A percentile compares a stretch with the other conserved stretches of the same genome.
Conservation (phyloP, 2,888 invertebrate species). For the Corbicula japonica region DNA sequence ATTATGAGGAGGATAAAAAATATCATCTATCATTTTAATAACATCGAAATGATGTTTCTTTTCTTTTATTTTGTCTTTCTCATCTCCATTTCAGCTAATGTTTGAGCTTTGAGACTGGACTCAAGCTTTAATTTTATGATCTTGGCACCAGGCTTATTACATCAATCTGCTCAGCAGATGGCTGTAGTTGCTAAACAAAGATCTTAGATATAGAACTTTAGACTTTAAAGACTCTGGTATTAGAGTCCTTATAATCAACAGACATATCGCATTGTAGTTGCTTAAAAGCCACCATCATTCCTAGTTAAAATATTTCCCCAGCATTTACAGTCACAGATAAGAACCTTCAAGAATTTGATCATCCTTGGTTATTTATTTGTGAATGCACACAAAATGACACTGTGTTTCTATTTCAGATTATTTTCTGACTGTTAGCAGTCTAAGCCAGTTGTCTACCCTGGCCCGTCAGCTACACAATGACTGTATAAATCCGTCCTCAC, state of each 20-base stretch:
- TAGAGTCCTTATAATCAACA: conserved; percentile 12
- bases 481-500: conserved; percentile 67
- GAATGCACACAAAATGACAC: no score
- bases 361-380: conserved; percentile 40
- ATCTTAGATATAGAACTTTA: conserved; percentile 7
- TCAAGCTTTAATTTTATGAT: conserved; percentile 28
- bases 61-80: conserved; percentile 24
- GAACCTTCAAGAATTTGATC: conserved; percentile 4
- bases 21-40: no score
- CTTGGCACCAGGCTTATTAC: conserved; percentile 15
- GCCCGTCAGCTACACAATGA: conserved; percentile 79
- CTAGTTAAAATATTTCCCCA: conserved; percentile 26
- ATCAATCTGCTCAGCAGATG: conserved; percentile 34
- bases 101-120: conserved; percentile 42
- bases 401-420: conserved; percentile 70
- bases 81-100: conserved; percentile 28
- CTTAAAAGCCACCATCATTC: conserved; percentile 10
- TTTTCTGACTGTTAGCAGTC: conserved; percentile 66
- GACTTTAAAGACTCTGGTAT: conserved; percentile 21
- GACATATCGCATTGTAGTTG: conserved; percentile 28
- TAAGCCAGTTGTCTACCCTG: conserved; percentile 75
- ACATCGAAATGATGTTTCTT: conserved; percentile 33
- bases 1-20: conserved; percentile 43
- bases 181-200: conserved; percentile 25
- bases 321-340: conserved; percentile 23